Evolutionary conservation across 35 echinoderm and acorn worm species (phyloP), one percentile per base, ranked within the genome.

Genomic region (Nesometra sesokonis): DNA sequence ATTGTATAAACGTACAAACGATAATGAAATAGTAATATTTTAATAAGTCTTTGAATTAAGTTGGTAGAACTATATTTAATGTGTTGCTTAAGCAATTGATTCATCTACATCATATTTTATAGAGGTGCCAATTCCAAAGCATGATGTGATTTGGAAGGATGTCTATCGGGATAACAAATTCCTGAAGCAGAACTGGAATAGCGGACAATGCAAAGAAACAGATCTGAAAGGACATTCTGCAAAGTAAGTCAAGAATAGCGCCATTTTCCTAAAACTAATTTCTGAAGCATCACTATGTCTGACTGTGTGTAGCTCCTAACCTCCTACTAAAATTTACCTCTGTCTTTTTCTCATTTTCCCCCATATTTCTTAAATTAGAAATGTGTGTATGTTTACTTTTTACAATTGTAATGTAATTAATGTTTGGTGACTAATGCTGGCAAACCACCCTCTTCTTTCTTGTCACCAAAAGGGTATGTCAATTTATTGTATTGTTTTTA

Each of bases 211-310:
- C 29, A 93, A 89, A 57, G 81, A 81, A 39, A 82, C 91, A 8
- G 95, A 97, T 87, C 86, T 97, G 78, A 91, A 89, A 85, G 95
- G 95, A 79, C 95, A 97, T 80, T 77, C 91, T 34, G 91, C 89
- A 17, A 97, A 97, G 95, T 97, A 80, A 93, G 95, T 81, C 33
- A 21, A 5, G 29, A 4, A 5, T 79, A 79, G 77, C 21, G n/a
- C n/a, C 15, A 29, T 76, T 17, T 15, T 76, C 15, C 15, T 76
- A 76, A 29, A 17, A 76, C 15, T 76, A 76, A 29, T 76, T 17
- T 15, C 29, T 17, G 57, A 17, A 76, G 57, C 29, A 76, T 15
- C 29, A 76, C 15, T 76, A 76, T 15, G 15, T 17, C 15, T 29
- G 29, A 29, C 57, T 17, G 57, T 29, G 29, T 15, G 15, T 17